phyloP scores from a whole-genome alignment of 2,113 vertebrate species.

The Cyrtonyx montezumae region DNA sequence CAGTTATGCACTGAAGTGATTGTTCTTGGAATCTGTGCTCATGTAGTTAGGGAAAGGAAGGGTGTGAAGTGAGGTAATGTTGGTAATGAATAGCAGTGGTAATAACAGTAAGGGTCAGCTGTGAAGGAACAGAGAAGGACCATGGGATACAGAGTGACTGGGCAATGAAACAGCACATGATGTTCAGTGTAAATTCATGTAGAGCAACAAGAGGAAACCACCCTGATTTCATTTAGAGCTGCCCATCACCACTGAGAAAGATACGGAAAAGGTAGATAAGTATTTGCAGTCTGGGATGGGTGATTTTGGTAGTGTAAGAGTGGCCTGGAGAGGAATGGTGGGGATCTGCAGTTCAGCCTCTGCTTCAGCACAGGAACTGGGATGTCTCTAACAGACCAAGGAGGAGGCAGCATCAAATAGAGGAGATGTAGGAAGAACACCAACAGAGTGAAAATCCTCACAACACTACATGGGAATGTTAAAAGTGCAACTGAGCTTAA shows the following conservation, averaged over 20 bases:
- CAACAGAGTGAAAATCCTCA: background rate
- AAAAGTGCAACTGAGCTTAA: background rate
- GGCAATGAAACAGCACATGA: background rate
- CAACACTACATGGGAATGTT: fast-evolving
- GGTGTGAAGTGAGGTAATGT: background rate
- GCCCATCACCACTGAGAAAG: background rate
- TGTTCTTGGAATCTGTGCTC: background rate
- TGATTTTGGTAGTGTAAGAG: background rate
- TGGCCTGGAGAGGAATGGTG: background rate
- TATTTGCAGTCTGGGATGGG: background rate
- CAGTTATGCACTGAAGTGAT: background rate
- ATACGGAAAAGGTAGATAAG: background rate
- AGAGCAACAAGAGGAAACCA: background rate
- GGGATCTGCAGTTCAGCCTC: background rate
- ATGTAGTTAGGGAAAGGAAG: background rate
- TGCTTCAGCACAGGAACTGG: background rate
- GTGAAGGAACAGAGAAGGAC: background rate
- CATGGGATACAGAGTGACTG: background rate
- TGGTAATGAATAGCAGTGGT: background rate
- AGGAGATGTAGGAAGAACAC: background rate
- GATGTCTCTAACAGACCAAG: background rate
- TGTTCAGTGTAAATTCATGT: background rate
- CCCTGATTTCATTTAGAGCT: background rate
- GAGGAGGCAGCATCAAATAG: background rate
- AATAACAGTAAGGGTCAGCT: background rate